Evolutionary conservation across 2,888 invertebrate species (phyloP), one percentile per base, ranked within the genome.

Genomic region (Ophioninae sp.): DNA sequence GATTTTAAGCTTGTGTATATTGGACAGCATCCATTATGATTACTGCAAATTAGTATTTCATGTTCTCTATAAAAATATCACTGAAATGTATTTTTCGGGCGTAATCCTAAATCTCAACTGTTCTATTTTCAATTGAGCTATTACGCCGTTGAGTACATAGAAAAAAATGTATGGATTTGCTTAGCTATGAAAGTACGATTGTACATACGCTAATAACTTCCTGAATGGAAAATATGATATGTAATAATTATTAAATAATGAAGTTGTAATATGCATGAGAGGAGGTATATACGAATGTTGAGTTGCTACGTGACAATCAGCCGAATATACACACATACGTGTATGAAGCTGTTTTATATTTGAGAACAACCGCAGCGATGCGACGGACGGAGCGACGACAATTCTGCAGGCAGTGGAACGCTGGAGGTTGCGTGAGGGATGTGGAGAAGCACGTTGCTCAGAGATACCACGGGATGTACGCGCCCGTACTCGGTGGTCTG

Each of bases 401-500:
- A 67, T 72, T 65, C 9, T 13, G 41, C 37, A 51, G 63, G 75
- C 58, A 58, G 20, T 61, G 65, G 23, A 58, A 63, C 72, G 65
- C 64, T 67, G 44, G 81, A 82, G 69, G 56, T 79, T 56, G 67
- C 72, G 20, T 59, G 72, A 79, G 72, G 69, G 79, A 72, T 51
- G 64, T 23, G 72, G 44, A 71, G 51, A n/a, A 72, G 71, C 63
- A 65, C 61, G 67, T 68, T 67, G 67, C 67, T 71, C 59, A 65
- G 75, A 85, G 86, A 87, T 77, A 84, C 58, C 81, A 74, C 79
- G 72, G 76, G 59, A 84, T 64, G 79, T 80, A 77, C 80, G 67
- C 78, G 81, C 68, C 78, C 74, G 80, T 77, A 81, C 83, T 83
- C 75, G 78, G 83, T 69, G 86, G 85, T 89, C 85, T 87, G 85